Base-by-base conservation (phyloP, 2,888 invertebrate genomes). In the Troides oblongomaculatus region DNA sequence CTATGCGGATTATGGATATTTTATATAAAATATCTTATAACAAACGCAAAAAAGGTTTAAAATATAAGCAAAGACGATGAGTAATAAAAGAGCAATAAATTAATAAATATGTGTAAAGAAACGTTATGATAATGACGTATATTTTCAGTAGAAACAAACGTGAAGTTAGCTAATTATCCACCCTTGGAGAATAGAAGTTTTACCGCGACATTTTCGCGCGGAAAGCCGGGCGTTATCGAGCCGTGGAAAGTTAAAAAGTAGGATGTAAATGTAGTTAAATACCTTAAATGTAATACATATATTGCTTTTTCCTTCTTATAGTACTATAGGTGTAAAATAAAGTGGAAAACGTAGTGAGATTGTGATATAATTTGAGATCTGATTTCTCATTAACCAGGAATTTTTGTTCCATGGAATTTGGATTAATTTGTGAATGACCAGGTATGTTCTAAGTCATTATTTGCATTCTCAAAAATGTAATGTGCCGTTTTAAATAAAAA, bases 121-220 rank as follows among this genome's bases (percentile, higher is more conserved):
- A 76, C 77, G 74, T 66, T 62, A 57, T 62, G 58, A 57, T 76
- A 80, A 75, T 90, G 89, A 89, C 89, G 82, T 84, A 82, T 80
- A 77, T 81, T 85, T 88, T 87, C 87, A 88, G 89, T 87, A 86
- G 92, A 93, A 93, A 93, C 87, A 92, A 89, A 87, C 87, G 76
- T 90, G 93, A 93, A 93, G 89, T 84, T 87, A 87, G 89, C 76
- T 70, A 73, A 71, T 81, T 80, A 79, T 85, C 74, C 78, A 78
- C 80, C 82, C 83, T 81, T 79, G 78, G 82, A 81, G 84, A 74
- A 81, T 80, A 81, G 77, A 84, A 86, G 86, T 89, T 90, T 92
- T 89, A 90, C 90, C 92, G 93, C 93, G 92, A 92, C 90, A 92
- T 93, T 93, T 92, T 92, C 93, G 93, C 93, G 93, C 93, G 93